Evolutionary conservation across 2,888 invertebrate species (phyloP), one percentile per base, ranked within the genome.

Genomic region (Microctonus brassicae): DNA sequence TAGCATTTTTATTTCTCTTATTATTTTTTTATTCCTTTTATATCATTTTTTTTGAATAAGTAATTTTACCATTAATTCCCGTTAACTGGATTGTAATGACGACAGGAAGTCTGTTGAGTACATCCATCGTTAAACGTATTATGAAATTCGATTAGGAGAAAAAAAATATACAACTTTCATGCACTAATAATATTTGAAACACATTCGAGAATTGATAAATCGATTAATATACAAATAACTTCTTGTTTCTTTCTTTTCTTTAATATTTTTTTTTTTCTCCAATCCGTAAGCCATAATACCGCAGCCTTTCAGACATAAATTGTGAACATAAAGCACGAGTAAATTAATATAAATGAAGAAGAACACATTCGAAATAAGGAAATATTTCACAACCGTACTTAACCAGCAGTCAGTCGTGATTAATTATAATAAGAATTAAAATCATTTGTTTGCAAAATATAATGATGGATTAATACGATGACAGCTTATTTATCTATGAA

Each of bases 401-500:
- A 81, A 81, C 82, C 83, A 83, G 83, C 84, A 82, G 82, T 84
- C 83, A 83, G 84, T 83, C 83, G 81, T 83, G 80, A 20, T 11
- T 72, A 60, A 70, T 67, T 62, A 29, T 57, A 57, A 29, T 60
- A 64, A 70, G 72, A 72, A 42, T 2, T 7, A 47, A 39, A 47
- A n/a, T 47, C 60, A 68, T n/a, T n/a, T 72, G 53, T 22, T 70
- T 60, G 53, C 22, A 66, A 58, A 69, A 60, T n/a, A 66, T 58
- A 66, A 69, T 66, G 53, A 55, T 67, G 57, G 13, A 71, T 73
- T 73, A 33, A 70, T 69, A 64, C 33, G 22, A 63, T 67, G 24
- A 63, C 73, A 39, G 66, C 63, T n/a, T n/a, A n/a, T n/a, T 69
- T 67, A 69, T 72, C 69, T 73, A 66, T 42, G 63, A 66, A 66